phyloP scores from a whole-genome alignment of 2,113 vertebrate genomes.

The Corvus moneduloides region DNA sequence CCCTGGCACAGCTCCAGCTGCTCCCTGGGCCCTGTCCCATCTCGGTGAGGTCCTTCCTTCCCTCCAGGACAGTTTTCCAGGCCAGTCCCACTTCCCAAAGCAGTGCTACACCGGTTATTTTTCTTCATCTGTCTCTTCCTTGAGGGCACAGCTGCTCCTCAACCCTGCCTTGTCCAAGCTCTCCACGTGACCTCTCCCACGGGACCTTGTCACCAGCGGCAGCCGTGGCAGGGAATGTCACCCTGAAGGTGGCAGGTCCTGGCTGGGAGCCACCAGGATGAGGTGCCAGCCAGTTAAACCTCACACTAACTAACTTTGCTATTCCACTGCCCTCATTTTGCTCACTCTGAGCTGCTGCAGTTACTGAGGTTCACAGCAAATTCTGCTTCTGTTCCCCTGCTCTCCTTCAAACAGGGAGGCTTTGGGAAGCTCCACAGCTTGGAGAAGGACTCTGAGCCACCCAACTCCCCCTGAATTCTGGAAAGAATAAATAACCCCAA shows the following conservation, averaged over 20 bases:
- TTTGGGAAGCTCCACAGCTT: neutral
- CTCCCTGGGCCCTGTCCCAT: neutral
- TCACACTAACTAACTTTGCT: neutral
- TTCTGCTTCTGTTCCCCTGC: neutral
- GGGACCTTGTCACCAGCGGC: neutral
- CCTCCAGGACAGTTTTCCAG: neutral
- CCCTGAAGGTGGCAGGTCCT: neutral
- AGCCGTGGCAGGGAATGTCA: neutral
- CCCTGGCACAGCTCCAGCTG: rapidly evolving
- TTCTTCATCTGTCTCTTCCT: neutral
- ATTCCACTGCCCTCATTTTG: neutral
- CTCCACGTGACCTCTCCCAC: neutral
- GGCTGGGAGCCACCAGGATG: neutral
- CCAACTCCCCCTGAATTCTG: neutral
- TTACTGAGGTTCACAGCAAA: rapidly evolving
- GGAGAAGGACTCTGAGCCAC: neutral
- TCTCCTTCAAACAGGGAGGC: neutral
- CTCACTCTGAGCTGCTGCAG: neutral
- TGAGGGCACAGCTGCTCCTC: neutral
- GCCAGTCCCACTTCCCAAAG: neutral
- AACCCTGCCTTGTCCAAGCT: rapidly evolving
- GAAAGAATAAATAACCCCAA: neutral
- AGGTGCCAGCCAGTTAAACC: neutral
- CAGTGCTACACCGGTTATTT: rapidly evolving
- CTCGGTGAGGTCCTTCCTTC: neutral